These are phyloP conservation scores for Rhaphigaster nebulosa DNA, from an alignment of 2,888 invertebrate species.

Conservation along the genomic window DNA sequence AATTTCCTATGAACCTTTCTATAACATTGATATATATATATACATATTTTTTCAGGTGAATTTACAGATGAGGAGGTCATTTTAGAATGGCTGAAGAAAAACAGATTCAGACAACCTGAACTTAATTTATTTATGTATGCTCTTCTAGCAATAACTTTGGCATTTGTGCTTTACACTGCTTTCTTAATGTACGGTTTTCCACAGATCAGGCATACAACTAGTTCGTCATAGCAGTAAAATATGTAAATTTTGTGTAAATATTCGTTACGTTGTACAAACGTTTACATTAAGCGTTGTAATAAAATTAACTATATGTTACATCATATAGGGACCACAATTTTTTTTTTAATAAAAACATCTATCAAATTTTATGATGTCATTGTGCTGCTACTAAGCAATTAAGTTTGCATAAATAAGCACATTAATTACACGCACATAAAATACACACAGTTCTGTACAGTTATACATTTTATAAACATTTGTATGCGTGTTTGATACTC, in stretches of 20 bases:
- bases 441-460: neutral
- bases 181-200: constrained; percentile 93
- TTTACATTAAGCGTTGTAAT: constrained; percentile 58
- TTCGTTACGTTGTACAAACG: constrained; percentile 50
- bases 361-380: neutral
- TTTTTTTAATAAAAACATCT: neutral
- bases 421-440: neutral
- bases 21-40: neutral
- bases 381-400: neutral
- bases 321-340: constrained; percentile 56
- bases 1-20: neutral
- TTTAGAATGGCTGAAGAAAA: constrained; percentile 92
- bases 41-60: constrained; percentile 75
- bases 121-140: constrained; percentile 95
- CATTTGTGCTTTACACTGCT: constrained; percentile 90
- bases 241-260: constrained; percentile 39
- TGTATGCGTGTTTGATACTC: neutral
- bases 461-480: neutral
- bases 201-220: constrained; percentile 69
- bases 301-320: constrained; percentile 32
- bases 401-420: neutral
- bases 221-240: constrained; percentile 30
- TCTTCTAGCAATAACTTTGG: constrained; percentile 85
- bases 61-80: constrained; percentile 87
- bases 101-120: constrained; percentile 92